These are phyloP conservation scores for Ibycter americanus DNA, from an alignment of 2,797 vertebrate genomes.

Conservation along the genomic window DNA sequence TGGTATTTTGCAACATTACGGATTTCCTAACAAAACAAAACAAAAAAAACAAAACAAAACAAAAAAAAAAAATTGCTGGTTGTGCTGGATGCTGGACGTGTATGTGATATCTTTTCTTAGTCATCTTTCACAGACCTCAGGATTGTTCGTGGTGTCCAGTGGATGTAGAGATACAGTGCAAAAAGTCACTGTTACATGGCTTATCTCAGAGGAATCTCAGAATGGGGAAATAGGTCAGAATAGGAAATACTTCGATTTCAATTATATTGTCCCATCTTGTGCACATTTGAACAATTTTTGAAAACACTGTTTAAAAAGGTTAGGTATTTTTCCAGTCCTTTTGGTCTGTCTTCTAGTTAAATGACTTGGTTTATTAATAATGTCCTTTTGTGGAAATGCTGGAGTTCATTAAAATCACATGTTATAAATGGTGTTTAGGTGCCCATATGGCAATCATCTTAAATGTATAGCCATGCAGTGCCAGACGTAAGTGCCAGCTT, in stretches of 20 bases:
- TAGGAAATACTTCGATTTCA: neutral
- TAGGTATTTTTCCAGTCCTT: neutral
- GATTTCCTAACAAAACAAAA: neutral
- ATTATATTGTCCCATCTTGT: neutral
- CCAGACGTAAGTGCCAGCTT: neutral
- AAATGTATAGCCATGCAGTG: neutral
- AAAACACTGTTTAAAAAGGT: neutral
- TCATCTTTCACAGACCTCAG: neutral
- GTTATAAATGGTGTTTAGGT: neutral
- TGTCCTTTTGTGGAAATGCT: neutral
- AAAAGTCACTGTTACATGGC: neutral
- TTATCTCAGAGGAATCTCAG: neutral
- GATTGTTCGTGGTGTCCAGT: neutral
- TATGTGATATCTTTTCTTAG: neutral
- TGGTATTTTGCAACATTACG: neutral
- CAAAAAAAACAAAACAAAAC: neutral
- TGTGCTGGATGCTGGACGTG: neutral
- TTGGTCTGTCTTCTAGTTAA: neutral
- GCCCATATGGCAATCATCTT: neutral
- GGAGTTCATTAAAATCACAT: neutral
- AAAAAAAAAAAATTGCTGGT: neutral
- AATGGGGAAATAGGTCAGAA: neutral
- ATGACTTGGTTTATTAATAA: neutral
- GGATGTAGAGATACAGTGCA: neutral
- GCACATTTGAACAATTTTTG: neutral